Percentiles rank a stretch among this genome's conserved stretches.
phyloP scores from a whole-genome alignment of 2,888 invertebrate genomes.

The Caenorhabditis auriculariae region DNA sequence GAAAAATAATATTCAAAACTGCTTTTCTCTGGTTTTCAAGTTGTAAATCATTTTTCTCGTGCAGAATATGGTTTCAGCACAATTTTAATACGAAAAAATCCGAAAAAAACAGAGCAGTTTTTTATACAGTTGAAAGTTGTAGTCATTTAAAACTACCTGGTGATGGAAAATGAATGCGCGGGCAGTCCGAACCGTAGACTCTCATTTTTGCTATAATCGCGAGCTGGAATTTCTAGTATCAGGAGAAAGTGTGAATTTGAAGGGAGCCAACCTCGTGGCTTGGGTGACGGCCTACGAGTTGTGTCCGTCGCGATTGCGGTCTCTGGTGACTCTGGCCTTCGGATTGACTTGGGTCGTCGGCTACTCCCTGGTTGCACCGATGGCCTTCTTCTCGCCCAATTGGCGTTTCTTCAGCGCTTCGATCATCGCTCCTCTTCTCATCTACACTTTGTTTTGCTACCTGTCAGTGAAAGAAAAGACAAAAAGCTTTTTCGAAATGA shows the following conservation, averaged over 20 bases:
- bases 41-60: too few species aligned
- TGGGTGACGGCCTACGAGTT: conserved; percentile 1
- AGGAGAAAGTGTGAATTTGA: neutral
- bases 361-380: neutral
- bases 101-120: too few species aligned
- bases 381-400: neutral
- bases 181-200: too few species aligned
- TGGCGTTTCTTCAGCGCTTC: conserved; percentile 3
- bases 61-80: too few species aligned
- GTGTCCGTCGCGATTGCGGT: neutral
- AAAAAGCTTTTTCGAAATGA: neutral
- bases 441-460: neutral
- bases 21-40: too few species aligned
- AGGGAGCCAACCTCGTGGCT: neutral
- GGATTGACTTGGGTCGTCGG: conserved; percentile 3
- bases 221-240: too few species aligned
- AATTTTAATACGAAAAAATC: too few species aligned
- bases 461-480: neutral
- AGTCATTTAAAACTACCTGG: too few species aligned
- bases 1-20: too few species aligned
- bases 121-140: too few species aligned
- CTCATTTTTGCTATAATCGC: too few species aligned
- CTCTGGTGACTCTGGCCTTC: neutral
- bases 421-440: neutral
- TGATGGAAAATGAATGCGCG: too few species aligned